These are phyloP conservation scores for Porphyrio hochstetteri DNA, from an alignment of 2,113 vertebrate species.

Conservation along the genomic window DNA sequence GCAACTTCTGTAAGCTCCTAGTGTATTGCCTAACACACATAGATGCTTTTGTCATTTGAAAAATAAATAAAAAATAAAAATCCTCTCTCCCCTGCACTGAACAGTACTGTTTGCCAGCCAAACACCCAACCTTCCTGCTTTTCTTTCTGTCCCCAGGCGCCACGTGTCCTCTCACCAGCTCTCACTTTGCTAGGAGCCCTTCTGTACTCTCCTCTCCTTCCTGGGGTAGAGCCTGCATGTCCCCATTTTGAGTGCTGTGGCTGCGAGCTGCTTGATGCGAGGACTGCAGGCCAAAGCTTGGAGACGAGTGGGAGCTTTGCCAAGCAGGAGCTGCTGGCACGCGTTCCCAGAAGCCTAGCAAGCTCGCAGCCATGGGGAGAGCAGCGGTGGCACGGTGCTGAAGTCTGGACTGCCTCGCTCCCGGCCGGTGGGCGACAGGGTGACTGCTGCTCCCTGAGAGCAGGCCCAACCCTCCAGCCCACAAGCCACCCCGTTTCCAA, in stretches of 20 bases:
- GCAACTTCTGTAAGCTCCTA: background rate
- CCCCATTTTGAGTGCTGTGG: rapidly evolving
- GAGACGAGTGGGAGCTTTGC: background rate
- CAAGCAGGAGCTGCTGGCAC: background rate
- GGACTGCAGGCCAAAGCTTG: rapidly evolving
- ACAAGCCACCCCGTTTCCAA: background rate
- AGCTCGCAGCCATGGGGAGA: background rate
- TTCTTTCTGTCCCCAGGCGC: background rate
- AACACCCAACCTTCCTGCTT: rapidly evolving
- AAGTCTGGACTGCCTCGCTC: background rate
- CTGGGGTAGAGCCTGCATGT: rapidly evolving
- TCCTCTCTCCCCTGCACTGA: background rate
- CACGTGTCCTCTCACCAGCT: background rate
- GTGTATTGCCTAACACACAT: rapidly evolving
- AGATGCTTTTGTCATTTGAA: background rate
- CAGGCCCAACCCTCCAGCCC: background rate
- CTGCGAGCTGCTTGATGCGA: background rate
- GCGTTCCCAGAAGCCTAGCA: rapidly evolving
- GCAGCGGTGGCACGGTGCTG: rapidly evolving
- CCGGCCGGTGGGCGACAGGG: background rate
- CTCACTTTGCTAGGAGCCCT: background rate
- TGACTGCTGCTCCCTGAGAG: background rate
- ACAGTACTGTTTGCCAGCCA: background rate
- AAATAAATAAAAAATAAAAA: background rate
- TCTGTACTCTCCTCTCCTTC: background rate